Evolutionary conservation across 2,888 invertebrate species (phyloP), one percentile per base, ranked within the genome.

Genomic region (Leucoptera coffeella): DNA sequence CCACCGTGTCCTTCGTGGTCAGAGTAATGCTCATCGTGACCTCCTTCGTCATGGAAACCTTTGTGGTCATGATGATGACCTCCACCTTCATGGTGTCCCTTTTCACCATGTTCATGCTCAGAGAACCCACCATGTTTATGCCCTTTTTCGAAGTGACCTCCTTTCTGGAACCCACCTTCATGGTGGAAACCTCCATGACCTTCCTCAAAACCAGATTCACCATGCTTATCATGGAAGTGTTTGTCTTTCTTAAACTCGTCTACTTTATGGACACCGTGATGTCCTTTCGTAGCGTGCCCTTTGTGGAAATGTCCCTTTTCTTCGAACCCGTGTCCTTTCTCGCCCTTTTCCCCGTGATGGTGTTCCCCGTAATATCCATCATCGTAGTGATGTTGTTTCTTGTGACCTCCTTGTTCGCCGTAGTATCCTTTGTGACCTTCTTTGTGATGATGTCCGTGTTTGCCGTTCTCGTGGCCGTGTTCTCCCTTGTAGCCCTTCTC

Each of bases 241-340:
- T 88, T 87, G 42, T 88, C 82, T 50, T 89, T 88, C 48, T 87
- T 85, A 58, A 78, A 86, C 53, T 89, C 89, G 52, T 89, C 85
- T 50, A 85, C 49, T 50, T 89, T 89, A 61, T 89, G 86, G 3
- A 88, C 74, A 38, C 87, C 82, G 45, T 89, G 88, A 39, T 86
- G 85, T 28, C 89, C 88, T 47, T 89, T 85, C 31, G 84, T 88
- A 41, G 81, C 79, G 56, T 89, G 87, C 0, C 88, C 89, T 45
- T 89, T 89, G 36, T 85, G 85, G 53, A 75, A 88, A 37, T 78
- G 75, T 25, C 86, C 87, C 35, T 64, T 57, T 39, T 69, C 72
- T 45, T 74, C 73, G 32, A 61, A 65, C 4, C 58, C 52, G 15
- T 61, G 50, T 1, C 78, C 78, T 32, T 79, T 77, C 37, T 77